A percentile compares a stretch with the other conserved stretches of the same genome.
Conservation (phyloP, 2,113 vertebrate species). For the Leptosomus discolor region DNA sequence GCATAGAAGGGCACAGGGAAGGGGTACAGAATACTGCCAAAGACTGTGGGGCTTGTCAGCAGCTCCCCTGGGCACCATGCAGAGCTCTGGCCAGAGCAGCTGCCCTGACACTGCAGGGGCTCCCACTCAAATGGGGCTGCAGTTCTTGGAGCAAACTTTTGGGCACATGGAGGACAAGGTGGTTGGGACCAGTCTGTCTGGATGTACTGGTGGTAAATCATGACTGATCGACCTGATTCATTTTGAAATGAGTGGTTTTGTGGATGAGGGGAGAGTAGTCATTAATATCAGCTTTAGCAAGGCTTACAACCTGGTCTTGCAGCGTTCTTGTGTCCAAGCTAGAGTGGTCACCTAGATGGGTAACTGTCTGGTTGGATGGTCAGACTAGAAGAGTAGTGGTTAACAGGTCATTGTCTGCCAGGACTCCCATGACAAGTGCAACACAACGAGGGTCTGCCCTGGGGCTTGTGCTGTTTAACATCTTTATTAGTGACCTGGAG, state of each 20-base stretch:
- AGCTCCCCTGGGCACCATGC: neutral
- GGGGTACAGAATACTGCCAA: neutral
- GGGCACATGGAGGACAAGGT: neutral
- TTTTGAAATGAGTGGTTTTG: neutral
- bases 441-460: neutral
- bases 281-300: neutral
- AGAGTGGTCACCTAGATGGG: neutral
- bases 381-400: neutral
- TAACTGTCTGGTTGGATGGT: neutral
- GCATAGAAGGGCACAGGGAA: neutral
- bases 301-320: neutral
- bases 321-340: neutral
- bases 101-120: neutral
- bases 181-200: neutral
- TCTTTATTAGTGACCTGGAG: neutral
- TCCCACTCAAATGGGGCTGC: neutral
- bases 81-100: neutral
- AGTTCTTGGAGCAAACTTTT: neutral
- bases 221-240: neutral
- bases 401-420: neutral
- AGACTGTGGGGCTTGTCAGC: neutral
- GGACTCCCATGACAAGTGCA: neutral
- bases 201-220: neutral
- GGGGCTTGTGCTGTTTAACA: neutral
- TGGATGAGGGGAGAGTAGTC: neutral